phyloP scores from a whole-genome alignment of 2,797 vertebrate genomes.

The Rhinoraja longicauda region DNA sequence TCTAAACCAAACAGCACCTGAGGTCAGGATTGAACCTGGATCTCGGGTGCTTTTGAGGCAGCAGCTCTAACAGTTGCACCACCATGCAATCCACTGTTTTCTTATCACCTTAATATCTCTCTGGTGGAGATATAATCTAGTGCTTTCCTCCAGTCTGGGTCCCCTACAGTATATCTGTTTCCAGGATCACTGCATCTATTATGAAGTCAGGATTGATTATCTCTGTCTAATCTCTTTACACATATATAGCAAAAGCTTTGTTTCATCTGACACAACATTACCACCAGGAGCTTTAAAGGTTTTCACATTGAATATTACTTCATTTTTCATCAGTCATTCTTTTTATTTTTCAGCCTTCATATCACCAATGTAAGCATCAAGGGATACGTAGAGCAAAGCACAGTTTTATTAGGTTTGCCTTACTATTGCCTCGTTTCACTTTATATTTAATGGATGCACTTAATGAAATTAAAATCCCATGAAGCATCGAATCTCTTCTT shows the following conservation, averaged over 20 bases:
- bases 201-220: not conserved
- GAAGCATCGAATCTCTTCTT: constrained; percentile 9
- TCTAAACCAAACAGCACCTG: too few species aligned
- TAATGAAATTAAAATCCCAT: constrained; percentile 24
- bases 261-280: not conserved
- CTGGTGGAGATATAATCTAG: not conserved
- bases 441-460: constrained; percentile 24
- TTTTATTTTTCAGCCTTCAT: constrained; percentile 5
- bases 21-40: too few species aligned
- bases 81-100: too few species aligned
- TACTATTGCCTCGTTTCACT: not conserved
- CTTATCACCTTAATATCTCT: too few species aligned
- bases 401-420: constrained; percentile 2
- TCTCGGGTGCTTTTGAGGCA: too few species aligned
- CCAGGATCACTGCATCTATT: not conserved
- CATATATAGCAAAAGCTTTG: not conserved
- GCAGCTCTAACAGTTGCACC: too few species aligned
- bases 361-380: not conserved
- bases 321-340: constrained; percentile 17
- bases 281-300: not conserved
- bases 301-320: constrained; percentile 21
- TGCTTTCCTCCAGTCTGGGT: not conserved
- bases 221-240: not conserved
- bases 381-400: not conserved
- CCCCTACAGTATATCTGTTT: not conserved